Percentiles rank a stretch among this genome's conserved stretches.
phyloP scores from a whole-genome alignment of 2,113 vertebrate genomes.

The Melanerpes formicivorus region DNA sequence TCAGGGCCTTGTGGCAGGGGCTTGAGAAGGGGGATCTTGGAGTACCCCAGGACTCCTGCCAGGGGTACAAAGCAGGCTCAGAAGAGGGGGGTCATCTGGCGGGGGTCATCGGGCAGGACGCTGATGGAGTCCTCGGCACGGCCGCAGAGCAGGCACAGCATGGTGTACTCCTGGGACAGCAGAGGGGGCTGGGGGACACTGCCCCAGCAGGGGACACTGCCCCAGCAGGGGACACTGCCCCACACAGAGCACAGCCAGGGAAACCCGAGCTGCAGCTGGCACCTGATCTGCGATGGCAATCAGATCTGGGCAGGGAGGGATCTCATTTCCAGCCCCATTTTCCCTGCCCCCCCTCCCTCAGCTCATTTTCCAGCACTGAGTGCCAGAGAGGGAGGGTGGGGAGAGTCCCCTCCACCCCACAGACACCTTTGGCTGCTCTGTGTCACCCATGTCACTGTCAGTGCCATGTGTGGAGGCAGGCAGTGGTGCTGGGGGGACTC shows the following conservation, averaged over 20 bases:
- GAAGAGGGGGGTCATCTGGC: slow-evolving; percentile 91
- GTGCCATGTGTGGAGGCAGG: fast-evolving
- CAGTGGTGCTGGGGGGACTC: background rate
- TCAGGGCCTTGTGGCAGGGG: background rate
- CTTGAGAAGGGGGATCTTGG: background rate
- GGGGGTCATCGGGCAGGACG: slow-evolving; percentile 92
- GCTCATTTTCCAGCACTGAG: background rate
- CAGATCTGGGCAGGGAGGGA: background rate
- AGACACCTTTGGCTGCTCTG: too few species aligned
- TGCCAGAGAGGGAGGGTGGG: background rate
- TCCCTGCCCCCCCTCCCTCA: background rate
- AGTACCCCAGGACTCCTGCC: background rate
- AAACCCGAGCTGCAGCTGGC: background rate
- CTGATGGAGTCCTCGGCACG: slow-evolving; percentile 95
- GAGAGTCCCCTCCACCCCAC: background rate
- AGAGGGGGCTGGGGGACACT: background rate
- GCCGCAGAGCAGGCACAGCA: slow-evolving; percentile 96
- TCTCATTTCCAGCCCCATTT: background rate
- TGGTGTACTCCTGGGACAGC: slow-evolving; percentile 90
- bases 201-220: background rate
- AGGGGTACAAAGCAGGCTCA: slow-evolving; percentile 46
- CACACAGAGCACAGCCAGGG: background rate
- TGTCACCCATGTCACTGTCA: too few species aligned
- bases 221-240: background rate
- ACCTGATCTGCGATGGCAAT: background rate